phyloP scores from a whole-genome alignment of 2,888 invertebrate species.

The Esperia sulphurella region DNA sequence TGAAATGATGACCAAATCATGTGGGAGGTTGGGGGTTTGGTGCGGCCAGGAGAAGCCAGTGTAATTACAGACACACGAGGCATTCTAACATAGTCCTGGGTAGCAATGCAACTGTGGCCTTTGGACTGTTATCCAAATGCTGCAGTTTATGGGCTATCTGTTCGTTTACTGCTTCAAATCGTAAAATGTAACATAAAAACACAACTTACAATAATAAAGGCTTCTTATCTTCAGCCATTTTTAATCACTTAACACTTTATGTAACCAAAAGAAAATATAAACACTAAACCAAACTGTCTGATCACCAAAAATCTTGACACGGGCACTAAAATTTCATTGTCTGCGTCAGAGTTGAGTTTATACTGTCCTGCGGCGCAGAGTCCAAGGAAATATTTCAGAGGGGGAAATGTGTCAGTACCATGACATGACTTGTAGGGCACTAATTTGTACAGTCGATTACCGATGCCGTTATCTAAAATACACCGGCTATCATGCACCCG shows the following conservation, averaged over 20 bases:
- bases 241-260: slow-evolving; percentile 9
- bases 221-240: slow-evolving; percentile 47
- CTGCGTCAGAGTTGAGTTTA: not conserved
- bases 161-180: not conserved
- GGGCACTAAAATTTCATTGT: not conserved
- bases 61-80: too few relatives aligned
- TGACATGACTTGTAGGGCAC: slow-evolving; percentile 8
- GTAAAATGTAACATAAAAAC: not conserved
- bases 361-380: not conserved
- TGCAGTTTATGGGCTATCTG: too few relatives aligned
- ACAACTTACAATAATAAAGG: slow-evolving; percentile 57
- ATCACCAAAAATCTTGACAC: not conserved
- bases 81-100: too few relatives aligned
- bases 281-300: not conserved
- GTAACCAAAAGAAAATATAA: not conserved
- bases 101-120: too few relatives aligned
- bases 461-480: slow-evolving; percentile 6
- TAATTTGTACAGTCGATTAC: slow-evolving; percentile 11
- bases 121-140: too few relatives aligned
- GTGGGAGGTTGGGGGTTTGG: too few relatives aligned
- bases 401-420: slow-evolving; percentile 4
- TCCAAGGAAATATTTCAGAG: not conserved
- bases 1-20: too few relatives aligned
- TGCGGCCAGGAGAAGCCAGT: too few relatives aligned
- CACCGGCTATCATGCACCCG: slow-evolving; percentile 1